Percentiles rank a stretch among this genome's conserved stretches.
phyloP scores from a whole-genome alignment of 2,797 vertebrate species.

The Platalea minor region DNA sequence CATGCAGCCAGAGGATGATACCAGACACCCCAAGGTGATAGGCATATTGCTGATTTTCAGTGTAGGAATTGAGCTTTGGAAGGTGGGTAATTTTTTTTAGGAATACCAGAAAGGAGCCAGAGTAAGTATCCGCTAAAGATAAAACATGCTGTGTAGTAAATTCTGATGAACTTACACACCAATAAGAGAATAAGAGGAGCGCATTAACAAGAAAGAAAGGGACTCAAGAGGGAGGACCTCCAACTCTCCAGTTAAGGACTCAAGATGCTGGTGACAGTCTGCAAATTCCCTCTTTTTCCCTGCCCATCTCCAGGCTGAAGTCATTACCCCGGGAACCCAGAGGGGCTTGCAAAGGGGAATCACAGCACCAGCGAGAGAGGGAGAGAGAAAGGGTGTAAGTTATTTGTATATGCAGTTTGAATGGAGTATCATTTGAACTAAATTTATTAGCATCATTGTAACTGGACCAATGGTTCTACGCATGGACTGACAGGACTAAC shows the following conservation, averaged over 20 bases:
- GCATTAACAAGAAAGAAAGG: neutral
- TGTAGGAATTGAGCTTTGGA: neutral
- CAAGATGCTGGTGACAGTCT: neutral
- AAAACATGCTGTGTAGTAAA: neutral
- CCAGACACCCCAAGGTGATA: neutral
- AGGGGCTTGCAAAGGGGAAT: neutral
- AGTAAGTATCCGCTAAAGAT: neutral
- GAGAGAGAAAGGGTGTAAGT: neutral
- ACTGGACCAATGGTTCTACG: neutral
- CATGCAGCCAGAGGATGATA: neutral
- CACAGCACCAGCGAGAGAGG: neutral
- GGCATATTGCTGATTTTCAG: neutral
- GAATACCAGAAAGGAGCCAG: neutral
- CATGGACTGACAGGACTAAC: neutral
- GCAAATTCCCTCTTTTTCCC: neutral
- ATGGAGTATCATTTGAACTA: too few species aligned
- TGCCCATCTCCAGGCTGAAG: neutral
- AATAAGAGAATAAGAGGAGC: too few species aligned
- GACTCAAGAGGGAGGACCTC: neutral
- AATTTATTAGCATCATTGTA: neutral
- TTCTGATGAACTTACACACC: too few species aligned
- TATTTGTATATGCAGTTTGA: neutral
- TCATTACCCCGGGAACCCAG: neutral
- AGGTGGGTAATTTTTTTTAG: neutral
- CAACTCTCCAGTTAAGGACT: neutral